Conservation (phyloP, 2,797 vertebrate species). For the Hydrophis major region DNA sequence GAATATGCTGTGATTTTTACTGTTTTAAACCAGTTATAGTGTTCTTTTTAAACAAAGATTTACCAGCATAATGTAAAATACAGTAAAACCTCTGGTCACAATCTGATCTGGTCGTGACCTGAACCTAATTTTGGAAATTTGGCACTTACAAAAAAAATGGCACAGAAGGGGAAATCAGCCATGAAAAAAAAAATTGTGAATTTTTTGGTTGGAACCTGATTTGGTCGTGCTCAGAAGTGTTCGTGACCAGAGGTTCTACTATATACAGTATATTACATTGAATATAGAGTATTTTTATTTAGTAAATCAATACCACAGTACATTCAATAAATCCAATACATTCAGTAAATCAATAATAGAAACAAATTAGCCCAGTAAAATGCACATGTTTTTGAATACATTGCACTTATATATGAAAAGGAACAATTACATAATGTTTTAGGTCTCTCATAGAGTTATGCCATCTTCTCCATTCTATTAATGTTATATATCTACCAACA, state of each 20-base stretch:
- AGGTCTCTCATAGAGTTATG: neutral
- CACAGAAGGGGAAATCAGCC: too few species aligned
- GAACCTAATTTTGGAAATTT: too few species aligned
- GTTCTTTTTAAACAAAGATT: neutral
- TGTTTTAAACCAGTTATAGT: neutral
- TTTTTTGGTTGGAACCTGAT: too few species aligned
- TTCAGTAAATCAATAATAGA: neutral
- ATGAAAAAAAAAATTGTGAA: too few species aligned
- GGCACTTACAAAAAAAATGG: too few species aligned
- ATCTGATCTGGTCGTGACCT: too few species aligned
- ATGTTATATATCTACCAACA: neutral
- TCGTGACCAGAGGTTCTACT: too few species aligned
- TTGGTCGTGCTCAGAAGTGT: too few species aligned
- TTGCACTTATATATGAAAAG: neutral
- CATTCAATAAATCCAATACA: neutral
- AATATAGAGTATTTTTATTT: neutral
- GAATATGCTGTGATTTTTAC: neutral
- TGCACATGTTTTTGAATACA: neutral
- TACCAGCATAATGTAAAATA: too few species aligned
- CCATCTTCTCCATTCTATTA: neutral
- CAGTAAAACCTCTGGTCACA: too few species aligned
- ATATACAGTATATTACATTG: neutral
- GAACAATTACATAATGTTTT: neutral
- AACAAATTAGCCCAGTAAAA: neutral
- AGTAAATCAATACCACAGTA: neutral